These are phyloP conservation scores for Torymus aiolomorphi DNA, from an alignment of 2,888 invertebrate genomes.

Conservation along the genomic window DNA sequence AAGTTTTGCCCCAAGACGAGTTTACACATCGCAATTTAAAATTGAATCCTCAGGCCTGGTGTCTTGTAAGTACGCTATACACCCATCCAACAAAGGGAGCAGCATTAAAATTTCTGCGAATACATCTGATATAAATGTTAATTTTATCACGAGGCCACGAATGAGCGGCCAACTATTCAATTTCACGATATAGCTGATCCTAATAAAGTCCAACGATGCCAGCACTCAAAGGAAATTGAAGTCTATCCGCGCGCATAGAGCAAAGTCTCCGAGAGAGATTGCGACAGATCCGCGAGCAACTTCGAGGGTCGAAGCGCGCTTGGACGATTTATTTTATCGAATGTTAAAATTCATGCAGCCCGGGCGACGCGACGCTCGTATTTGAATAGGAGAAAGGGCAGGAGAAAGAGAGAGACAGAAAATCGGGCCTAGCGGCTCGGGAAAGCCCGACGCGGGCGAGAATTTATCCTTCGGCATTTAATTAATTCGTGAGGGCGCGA, in stretches of 20 bases:
- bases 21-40: neutral
- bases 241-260: slow-evolving; percentile 27
- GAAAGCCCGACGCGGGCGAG: slow-evolving; percentile 62
- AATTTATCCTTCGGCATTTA: slow-evolving; percentile 75
- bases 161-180: slow-evolving; percentile 30
- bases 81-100: neutral
- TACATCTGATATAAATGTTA: slow-evolving; percentile 23
- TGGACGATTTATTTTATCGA: slow-evolving; percentile 72
- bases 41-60: neutral
- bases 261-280: slow-evolving; percentile 18
- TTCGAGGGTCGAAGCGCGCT: slow-evolving; percentile 60
- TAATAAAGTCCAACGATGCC: slow-evolving; percentile 38
- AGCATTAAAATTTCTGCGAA: slow-evolving; percentile 23
- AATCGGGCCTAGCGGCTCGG: slow-evolving; percentile 45
- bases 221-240: slow-evolving; percentile 49
- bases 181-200: slow-evolving; percentile 33
- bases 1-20: neutral
- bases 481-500: slow-evolving; percentile 74
- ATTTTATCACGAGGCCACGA: slow-evolving; percentile 28
- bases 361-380: slow-evolving; percentile 47
- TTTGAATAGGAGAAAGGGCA: slow-evolving; percentile 11
- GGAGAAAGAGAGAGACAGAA: slow-evolving; percentile 55
- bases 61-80: neutral
- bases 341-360: slow-evolving; percentile 73
- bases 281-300: slow-evolving; percentile 61